These are phyloP conservation scores for Podotricha telesiphe DNA, from an alignment of 2,888 invertebrate species.

Conservation along the genomic window DNA sequence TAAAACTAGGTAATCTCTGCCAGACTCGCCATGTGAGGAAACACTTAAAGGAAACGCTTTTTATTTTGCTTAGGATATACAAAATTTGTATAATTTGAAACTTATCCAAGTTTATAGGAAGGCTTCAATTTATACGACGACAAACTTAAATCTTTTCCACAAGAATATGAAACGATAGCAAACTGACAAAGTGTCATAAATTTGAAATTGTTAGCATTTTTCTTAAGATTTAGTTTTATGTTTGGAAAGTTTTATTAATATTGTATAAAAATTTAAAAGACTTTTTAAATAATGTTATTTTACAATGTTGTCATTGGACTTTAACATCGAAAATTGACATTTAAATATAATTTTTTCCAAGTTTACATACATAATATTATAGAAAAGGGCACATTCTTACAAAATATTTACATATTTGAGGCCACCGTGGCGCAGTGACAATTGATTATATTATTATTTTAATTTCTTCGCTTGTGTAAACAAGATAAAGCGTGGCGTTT, in stretches of 20 bases:
- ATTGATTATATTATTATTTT: too few species aligned
- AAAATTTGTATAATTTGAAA: neutral
- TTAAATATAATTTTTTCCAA: neutral
- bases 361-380: neutral
- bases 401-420: neutral
- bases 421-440: too few species aligned
- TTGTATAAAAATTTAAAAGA: neutral
- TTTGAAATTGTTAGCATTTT: slow-evolving; percentile 4
- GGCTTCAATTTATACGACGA: slow-evolving; percentile 3
- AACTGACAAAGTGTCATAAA: slow-evolving; percentile 22
- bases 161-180: slow-evolving; percentile 19
- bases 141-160: slow-evolving; percentile 11
- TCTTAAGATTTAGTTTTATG: slow-evolving; percentile 5
- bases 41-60: neutral
- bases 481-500: too few species aligned
- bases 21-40: neutral
- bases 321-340: neutral
- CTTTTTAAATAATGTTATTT: neutral
- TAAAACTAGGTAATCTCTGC: too few species aligned
- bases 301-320: neutral
- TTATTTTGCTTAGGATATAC: neutral
- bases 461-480: too few species aligned
- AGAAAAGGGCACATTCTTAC: neutral
- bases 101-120: neutral
- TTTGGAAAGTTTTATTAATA: neutral